Base-by-base conservation (phyloP, 2,888 invertebrate species). In the Salticus scenicus region DNA sequence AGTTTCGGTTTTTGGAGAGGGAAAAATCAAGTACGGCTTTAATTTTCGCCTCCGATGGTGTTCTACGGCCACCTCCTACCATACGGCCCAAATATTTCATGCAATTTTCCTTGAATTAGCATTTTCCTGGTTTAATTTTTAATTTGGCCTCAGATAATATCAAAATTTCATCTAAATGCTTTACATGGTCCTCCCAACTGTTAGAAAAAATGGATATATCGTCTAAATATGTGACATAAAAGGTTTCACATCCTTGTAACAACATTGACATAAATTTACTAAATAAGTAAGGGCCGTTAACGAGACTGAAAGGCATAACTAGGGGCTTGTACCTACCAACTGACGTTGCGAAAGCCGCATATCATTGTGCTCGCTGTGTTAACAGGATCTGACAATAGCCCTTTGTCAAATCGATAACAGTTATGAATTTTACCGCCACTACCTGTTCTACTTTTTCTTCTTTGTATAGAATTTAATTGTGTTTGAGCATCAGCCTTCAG, bases 131-230 rank as follows among this genome's bases (percentile, higher is more conserved):
- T 42, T 71, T 71, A 14, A 71, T 71, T 4, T 31, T 71, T 28
- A 47, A 28, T 28, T 71, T 71, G 2, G 71, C 42, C 8, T 37
- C n/a, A 0, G 27, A 1, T 30, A 71, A 28, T 27, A n/a, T 42
- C 24, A 71, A 28, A 24, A 47, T 20, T 4, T 47, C 27, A 0
- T 57, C 57, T 30, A 57, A 1, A 12, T 73, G 33, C 8, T 63
- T 73, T 20, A 73, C n/a, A 31, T 63, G 57, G 14, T 30, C n/a
- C 2, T 73, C 24, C 73, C 51, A 73, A 57, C 8, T 20, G 0
- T 63, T 14, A 7, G 73, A 73, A 31, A 27, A 63, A 27, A 73
- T 73, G 8, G 37, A 31, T n/a, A 73, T 30, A 27, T 73, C 57
- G 17, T 73, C 73, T 17, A 73, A 57, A 4, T 73, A 63, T 10